Percentiles rank a stretch among this genome's conserved stretches.
Conservation (phyloP, 53 echinoderm and acorn worm genomes). For the Henricia sp. region DNA sequence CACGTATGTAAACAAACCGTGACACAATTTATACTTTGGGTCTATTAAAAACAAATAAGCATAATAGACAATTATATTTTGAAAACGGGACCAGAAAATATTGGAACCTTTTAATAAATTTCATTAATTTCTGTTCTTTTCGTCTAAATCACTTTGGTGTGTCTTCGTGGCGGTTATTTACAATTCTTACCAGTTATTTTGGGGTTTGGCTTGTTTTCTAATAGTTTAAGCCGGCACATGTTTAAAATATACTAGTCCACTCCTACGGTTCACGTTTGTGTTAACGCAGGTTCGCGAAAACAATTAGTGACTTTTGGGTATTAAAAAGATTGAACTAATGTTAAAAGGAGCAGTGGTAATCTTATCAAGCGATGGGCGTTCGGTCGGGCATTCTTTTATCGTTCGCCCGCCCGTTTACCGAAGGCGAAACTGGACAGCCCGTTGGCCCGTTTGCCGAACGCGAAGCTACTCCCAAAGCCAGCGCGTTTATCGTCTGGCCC, state of each 20-base stretch:
- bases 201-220: neutral
- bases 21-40: too few species aligned
- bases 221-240: neutral
- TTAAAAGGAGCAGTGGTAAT: neutral
- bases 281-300: neutral
- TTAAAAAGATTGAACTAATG: too few species aligned
- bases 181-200: neutral
- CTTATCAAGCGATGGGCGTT: neutral
- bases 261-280: neutral
- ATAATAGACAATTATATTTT: too few species aligned
- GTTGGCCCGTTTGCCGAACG: constrained; percentile 50
- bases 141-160: too few species aligned
- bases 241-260: neutral
- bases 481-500: constrained; percentile 26
- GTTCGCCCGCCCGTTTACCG: constrained; percentile 52
- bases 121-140: too few species aligned
- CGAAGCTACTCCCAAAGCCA: constrained; percentile 25
- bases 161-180: too few species aligned
- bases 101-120: too few species aligned
- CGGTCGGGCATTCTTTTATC: constrained; percentile 36
- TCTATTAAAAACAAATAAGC: too few species aligned
- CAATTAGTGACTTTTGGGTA: neutral
- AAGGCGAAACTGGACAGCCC: constrained; percentile 49
- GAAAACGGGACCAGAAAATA: too few species aligned
- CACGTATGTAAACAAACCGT: too few species aligned